A percentile compares a stretch with the other conserved stretches of the same genome.
Evolutionary conservation across 1,140 invertebrate genomes (phyloP).

Genomic region (Helicoverpa zea): DNA sequence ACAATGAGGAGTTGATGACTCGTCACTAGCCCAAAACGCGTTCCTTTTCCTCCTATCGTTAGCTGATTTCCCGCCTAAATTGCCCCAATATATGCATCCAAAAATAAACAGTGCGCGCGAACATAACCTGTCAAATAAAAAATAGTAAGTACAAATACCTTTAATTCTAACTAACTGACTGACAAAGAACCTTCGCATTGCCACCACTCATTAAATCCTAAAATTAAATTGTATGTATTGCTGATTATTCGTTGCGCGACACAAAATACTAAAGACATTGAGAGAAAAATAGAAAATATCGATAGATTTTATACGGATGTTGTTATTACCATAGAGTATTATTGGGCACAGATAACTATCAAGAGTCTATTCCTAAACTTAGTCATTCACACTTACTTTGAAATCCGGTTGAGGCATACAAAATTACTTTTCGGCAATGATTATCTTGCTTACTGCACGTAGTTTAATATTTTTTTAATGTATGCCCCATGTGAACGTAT

Average conservation of each 20-base stretch:
- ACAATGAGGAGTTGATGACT: conserved; percentile 26
- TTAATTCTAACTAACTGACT: conserved; percentile 51
- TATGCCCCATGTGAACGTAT: no score
- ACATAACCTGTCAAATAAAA: conserved; percentile 67
- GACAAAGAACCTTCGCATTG: conserved; percentile 42
- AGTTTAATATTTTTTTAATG: no score
- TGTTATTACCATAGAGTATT: no score
- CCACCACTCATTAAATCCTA: conserved; percentile 23
- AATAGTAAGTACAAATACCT: conserved; percentile 67
- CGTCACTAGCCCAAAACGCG: neutral
- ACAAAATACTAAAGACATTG: no score
- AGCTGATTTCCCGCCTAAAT: conserved; percentile 77
- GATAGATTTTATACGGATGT: no score
- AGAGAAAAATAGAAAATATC: no score
- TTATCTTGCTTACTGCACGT: no score
- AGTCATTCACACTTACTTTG: no score
- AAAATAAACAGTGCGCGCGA: conserved; percentile 65
- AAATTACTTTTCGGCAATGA: no score
- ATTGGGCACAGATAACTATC: no score
- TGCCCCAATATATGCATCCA: conserved; percentile 29
- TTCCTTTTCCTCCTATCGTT: neutral
- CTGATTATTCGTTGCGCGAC: neutral
- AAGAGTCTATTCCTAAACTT: no score
- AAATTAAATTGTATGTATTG: conserved; percentile 17
- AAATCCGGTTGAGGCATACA: no score